Conservation (phyloP, 1,140 invertebrate species). For the Eupristina koningsbergeri region DNA sequence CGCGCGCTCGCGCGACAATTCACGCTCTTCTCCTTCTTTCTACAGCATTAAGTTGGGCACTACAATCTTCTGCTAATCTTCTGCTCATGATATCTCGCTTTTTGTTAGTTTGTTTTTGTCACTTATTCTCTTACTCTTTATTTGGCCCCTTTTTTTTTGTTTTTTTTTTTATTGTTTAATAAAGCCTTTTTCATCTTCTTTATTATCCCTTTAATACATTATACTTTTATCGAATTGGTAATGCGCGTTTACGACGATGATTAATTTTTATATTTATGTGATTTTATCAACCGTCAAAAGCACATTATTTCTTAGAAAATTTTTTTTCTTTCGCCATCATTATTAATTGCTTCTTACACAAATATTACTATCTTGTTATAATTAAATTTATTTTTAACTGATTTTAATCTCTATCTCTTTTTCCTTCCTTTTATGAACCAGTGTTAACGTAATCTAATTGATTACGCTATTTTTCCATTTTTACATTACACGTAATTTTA, state of each 20-base stretch:
- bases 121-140: neutral
- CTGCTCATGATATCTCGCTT: neutral
- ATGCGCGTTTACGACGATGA: neutral
- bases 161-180: neutral
- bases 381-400: neutral
- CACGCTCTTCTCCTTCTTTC: no score
- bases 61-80: neutral
- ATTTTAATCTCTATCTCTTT: neutral
- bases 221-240: neutral
- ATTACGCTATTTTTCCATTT: neutral
- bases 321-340: neutral
- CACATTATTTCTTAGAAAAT: neutral
- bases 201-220: neutral
- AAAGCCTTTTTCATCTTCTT: neutral
- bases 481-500: no score
- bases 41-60: neutral
- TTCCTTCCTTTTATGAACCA: neutral
- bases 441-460: neutral
- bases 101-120: neutral
- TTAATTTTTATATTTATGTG: neutral
- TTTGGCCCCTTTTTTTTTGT: slow-evolving; percentile 17
- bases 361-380: neutral
- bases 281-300: neutral
- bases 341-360: neutral
- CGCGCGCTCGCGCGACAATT: no score